Evolutionary conservation across 2,797 vertebrate species (phyloP).

Genomic region (Sebastolobus alascanus): DNA sequence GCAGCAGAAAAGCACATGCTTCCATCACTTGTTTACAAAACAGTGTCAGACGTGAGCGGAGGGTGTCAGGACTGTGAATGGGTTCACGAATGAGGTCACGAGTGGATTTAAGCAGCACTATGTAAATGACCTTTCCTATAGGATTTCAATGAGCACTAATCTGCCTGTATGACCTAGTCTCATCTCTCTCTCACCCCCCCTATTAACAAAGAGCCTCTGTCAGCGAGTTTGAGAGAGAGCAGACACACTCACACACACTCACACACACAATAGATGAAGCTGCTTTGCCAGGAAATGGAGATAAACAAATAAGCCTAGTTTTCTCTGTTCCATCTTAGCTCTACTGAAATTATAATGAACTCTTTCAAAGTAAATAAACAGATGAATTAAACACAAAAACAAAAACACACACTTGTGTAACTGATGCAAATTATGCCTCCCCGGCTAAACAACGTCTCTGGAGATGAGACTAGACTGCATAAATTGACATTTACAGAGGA

Average conservation of each 20-base stretch:
- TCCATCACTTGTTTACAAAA: conserved; percentile 66
- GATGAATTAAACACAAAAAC: conserved; percentile 41
- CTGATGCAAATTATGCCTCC: conserved; percentile 38
- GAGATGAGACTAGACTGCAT: conserved; percentile 19
- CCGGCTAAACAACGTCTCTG: conserved; percentile 28
- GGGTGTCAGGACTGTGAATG: conserved; percentile 41
- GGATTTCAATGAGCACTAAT: conserved; percentile 82
- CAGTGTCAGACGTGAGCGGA: conserved; percentile 51
- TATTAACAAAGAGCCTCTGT: conserved; percentile 78
- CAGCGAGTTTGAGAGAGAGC: conserved; percentile 65
- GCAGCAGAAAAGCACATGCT: conserved; percentile 8
- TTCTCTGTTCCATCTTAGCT: conserved; percentile 22
- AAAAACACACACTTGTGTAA: conserved; percentile 40
- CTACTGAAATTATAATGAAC: conserved; percentile 43
- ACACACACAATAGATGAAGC: conserved; percentile 33
- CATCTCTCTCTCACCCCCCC: conserved; percentile 38
- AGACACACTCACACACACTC: background rate
- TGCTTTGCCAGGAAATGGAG: conserved; percentile 29
- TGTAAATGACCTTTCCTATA: conserved; percentile 78
- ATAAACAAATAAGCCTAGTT: conserved; percentile 42
- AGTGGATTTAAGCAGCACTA: conserved; percentile 77
- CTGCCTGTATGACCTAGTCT: conserved; percentile 70
- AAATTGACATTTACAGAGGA: conserved; percentile 29
- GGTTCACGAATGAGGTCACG: conserved; percentile 69
- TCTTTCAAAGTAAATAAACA: conserved; percentile 48